Percentiles rank a stretch among this genome's conserved stretches.
Conservation (phyloP, 1,140 invertebrate genomes). For the Oscheius sp. region DNA sequence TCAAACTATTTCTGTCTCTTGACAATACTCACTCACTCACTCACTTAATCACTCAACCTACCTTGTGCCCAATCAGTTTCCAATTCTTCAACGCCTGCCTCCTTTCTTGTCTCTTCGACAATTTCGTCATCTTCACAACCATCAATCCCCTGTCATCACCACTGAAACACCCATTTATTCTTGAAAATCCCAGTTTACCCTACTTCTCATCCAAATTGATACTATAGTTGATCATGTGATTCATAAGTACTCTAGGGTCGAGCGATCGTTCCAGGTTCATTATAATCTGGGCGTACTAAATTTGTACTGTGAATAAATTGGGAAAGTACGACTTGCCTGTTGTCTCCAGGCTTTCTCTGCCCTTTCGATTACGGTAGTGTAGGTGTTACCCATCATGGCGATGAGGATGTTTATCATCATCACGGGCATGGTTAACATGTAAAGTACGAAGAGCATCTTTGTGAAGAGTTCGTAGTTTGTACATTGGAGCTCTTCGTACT, state of each 20-base stretch:
- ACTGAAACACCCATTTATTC: slow-evolving; percentile 50
- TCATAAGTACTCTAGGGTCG: slow-evolving; percentile 87
- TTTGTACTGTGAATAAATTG: neutral
- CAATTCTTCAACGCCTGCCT: slow-evolving; percentile 93
- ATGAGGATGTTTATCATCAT: slow-evolving; percentile 70
- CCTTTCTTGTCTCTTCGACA: slow-evolving; percentile 88
- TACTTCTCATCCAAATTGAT: neutral
- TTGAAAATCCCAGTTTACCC: neutral
- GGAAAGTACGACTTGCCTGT: slow-evolving; percentile 60
- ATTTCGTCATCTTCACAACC: slow-evolving; percentile 94
- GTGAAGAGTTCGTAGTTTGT: slow-evolving; percentile 85
- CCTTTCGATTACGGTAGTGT: slow-evolving; percentile 80
- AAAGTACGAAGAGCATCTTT: slow-evolving; percentile 89
- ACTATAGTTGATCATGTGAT: slow-evolving; percentile 64
- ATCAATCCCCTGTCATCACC: slow-evolving; percentile 76
- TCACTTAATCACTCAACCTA: too few relatives aligned
- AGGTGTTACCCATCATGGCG: slow-evolving; percentile 68
- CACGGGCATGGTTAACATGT: slow-evolving; percentile 95
- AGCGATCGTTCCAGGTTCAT: slow-evolving; percentile 88
- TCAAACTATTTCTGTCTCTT: too few relatives aligned
- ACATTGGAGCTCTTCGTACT: slow-evolving; percentile 85
- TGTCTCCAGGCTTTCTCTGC: slow-evolving; percentile 98
- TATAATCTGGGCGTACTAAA: slow-evolving; percentile 93
- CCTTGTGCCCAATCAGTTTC: slow-evolving; percentile 72
- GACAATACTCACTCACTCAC: too few relatives aligned